Evolutionary conservation across 2,797 vertebrate genomes (phyloP).

Genomic region (Poeciliopsis paucimaculata): DNA sequence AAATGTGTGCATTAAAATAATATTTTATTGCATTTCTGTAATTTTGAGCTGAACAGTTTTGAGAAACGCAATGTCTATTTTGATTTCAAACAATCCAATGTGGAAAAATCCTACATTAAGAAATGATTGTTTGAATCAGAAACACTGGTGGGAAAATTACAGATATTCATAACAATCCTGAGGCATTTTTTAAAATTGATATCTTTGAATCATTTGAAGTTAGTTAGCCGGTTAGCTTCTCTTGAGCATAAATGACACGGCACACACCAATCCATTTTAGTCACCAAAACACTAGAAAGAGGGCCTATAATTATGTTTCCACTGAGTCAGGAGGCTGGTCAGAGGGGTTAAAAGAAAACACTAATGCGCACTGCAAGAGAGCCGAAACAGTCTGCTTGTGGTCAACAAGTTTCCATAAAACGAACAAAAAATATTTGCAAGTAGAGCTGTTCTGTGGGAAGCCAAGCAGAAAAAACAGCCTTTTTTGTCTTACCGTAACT

Average conservation of each 20-base stretch:
- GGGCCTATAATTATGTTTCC: neutral
- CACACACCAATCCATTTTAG: neutral
- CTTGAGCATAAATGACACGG: neutral
- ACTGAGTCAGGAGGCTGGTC: neutral
- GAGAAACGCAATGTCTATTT: neutral
- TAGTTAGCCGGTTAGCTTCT: neutral
- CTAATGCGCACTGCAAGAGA: neutral
- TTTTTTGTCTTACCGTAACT: neutral
- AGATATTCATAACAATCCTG: neutral
- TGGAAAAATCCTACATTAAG: neutral
- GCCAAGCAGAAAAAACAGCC: neutral
- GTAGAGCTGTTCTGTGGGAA: neutral
- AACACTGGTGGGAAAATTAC: neutral
- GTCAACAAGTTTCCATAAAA: neutral
- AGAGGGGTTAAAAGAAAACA: slow-evolving; percentile 1
- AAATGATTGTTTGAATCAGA: neutral
- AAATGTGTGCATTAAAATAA: neutral
- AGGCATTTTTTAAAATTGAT: neutral
- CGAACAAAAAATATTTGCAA: neutral
- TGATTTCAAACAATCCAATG: neutral
- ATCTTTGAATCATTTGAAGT: neutral
- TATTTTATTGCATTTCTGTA: neutral
- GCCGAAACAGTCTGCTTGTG: neutral
- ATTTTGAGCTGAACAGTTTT: neutral
- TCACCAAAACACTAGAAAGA: neutral